These are phyloP conservation scores for Triops longicaudatus DNA, from an alignment of 1,140 invertebrate species.

Conservation along the genomic window DNA sequence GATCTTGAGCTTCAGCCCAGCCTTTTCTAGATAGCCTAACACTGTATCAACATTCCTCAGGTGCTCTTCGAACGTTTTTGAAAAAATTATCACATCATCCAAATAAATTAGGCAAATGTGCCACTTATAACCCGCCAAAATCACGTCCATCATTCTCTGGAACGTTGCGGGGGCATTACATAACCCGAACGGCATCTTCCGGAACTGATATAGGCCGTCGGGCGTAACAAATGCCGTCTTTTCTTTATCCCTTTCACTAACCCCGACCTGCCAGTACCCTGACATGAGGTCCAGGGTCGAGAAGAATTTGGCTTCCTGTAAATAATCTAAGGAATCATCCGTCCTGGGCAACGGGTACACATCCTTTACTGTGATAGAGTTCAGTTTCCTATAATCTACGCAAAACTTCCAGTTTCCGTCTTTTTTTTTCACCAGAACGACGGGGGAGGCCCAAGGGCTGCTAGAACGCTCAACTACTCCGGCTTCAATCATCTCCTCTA, in stretches of 20 bases:
- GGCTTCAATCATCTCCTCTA: slow-evolving; percentile 7
- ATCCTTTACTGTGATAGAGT: slow-evolving; percentile 38
- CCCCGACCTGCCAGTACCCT: slow-evolving; percentile 40
- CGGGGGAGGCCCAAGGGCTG: slow-evolving; percentile 33
- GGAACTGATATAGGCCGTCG: too few relatives aligned
- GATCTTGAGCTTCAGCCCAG: too few relatives aligned
- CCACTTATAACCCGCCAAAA: neutral
- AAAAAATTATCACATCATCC: slow-evolving; percentile 24
- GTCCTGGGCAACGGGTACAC: slow-evolving; percentile 40
- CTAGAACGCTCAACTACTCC: neutral
- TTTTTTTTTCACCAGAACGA: slow-evolving; percentile 47
- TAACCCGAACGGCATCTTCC: too few relatives aligned
- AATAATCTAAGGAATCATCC: slow-evolving; percentile 35
- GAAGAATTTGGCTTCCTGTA: slow-evolving; percentile 34
- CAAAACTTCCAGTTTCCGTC: slow-evolving; percentile 41
- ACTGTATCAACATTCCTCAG: too few relatives aligned
- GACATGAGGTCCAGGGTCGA: slow-evolving; percentile 34
- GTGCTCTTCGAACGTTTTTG: slow-evolving; percentile 20
- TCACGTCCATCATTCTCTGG: slow-evolving; percentile 21
- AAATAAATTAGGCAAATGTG: slow-evolving; percentile 9
- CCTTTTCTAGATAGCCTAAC: too few relatives aligned
- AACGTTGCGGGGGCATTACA: too few relatives aligned
- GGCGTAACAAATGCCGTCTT: slow-evolving; percentile 48
- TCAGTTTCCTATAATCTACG: slow-evolving; percentile 43
- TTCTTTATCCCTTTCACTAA: slow-evolving; percentile 35